phyloP scores from a whole-genome alignment of 2,113 vertebrate genomes.

The Nycticebus coucang region DNA sequence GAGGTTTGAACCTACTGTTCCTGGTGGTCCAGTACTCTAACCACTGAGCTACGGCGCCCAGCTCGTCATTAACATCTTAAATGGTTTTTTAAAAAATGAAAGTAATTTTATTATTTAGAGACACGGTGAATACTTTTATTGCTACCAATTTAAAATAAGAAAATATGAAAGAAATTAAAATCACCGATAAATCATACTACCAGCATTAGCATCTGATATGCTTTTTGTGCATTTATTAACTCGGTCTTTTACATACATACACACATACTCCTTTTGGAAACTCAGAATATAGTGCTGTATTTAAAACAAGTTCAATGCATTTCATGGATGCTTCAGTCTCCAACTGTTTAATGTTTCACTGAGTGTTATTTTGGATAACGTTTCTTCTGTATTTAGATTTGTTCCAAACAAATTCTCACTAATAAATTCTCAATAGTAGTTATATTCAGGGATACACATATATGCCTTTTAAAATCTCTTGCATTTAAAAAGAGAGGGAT shows the following conservation, averaged over 20 bases:
- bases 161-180: background rate
- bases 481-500: conserved; percentile 9
- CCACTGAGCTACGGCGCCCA: too few species aligned
- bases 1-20: too few species aligned
- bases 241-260: background rate
- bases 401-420: conserved; percentile 6
- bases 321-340: background rate
- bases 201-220: background rate
- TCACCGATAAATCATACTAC: background rate
- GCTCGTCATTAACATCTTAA: background rate
- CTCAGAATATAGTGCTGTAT: background rate
- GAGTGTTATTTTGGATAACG: background rate
- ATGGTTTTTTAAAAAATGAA: background rate
- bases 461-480: background rate
- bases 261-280: background rate
- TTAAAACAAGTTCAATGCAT: background rate
- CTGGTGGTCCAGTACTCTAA: too few species aligned
- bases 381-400: conserved; percentile 15
- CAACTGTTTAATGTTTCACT: background rate
- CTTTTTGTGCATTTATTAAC: background rate
- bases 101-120: background rate
- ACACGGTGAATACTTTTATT: background rate
- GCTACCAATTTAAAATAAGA: background rate
- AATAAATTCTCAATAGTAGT: background rate
- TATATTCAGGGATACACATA: background rate